These are phyloP conservation scores for Toxostoma redivivum DNA, from an alignment of 2,113 vertebrate species.

Conservation along the genomic window DNA sequence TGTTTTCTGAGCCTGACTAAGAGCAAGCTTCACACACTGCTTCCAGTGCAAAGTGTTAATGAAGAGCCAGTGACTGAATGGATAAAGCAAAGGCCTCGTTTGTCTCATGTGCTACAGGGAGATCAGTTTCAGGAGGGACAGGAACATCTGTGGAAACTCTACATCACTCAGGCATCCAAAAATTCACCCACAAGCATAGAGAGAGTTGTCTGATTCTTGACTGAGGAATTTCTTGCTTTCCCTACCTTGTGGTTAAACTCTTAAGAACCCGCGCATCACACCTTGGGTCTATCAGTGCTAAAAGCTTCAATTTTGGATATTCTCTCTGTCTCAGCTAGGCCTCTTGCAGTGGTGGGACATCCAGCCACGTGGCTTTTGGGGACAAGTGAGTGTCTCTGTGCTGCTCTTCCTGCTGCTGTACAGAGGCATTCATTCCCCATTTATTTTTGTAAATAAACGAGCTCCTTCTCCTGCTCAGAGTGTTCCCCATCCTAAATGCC, in stretches of 20 bases:
- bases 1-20: neutral
- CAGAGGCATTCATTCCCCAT: neutral
- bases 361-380: neutral
- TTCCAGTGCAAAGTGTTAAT: neutral
- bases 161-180: neutral
- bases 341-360: neutral
- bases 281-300: neutral
- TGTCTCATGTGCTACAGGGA: neutral
- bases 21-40: neutral
- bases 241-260: neutral
- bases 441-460: neutral
- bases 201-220: neutral
- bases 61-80: neutral
- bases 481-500: neutral
- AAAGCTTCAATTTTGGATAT: neutral
- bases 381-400: neutral
- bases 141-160: neutral
- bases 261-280: neutral
- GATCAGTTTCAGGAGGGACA: neutral
- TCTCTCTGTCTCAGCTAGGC: neutral
- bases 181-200: neutral
- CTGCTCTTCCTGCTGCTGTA: neutral
- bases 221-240: neutral
- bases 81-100: neutral
- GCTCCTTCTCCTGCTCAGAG: neutral